phyloP scores from a whole-genome alignment of 2,113 vertebrate species.

The Chionomys nivalis region DNA sequence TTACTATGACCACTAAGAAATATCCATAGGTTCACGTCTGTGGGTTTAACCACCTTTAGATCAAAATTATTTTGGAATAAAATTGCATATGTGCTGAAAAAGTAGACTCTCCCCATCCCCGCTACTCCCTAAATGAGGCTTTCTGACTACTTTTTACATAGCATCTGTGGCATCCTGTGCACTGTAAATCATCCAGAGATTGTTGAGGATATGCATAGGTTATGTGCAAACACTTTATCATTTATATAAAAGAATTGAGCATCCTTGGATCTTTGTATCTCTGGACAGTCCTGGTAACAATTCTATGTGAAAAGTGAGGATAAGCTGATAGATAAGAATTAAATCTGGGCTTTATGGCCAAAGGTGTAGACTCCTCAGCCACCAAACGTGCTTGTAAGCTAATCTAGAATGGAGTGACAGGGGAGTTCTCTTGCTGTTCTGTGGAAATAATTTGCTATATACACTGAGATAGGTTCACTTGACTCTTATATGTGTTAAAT shows the following conservation, averaged over 20 bases:
- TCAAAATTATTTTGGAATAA: not conserved
- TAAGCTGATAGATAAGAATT: not conserved
- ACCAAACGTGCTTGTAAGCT: not conserved
- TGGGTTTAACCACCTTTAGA: not conserved
- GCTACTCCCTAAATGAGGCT: not conserved
- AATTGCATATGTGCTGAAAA: not conserved
- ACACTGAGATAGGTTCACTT: not conserved
- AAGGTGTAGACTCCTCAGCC: not conserved
- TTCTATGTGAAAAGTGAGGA: not conserved
- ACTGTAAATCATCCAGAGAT: not conserved
- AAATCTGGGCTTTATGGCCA: not conserved
- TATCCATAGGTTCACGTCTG: not conserved
- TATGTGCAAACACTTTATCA: not conserved
- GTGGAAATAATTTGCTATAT: not conserved
- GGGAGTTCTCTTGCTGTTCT: not conserved
- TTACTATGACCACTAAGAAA: constrained; percentile 3
- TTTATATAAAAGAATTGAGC: not conserved
- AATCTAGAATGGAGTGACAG: not conserved
- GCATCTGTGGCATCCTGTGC: too few relatives aligned
- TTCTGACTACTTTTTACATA: not conserved
- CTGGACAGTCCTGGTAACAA: not conserved
- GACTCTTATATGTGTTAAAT: not conserved
- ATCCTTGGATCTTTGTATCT: not conserved
- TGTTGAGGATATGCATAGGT: not conserved
- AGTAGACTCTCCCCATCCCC: not conserved